Evolutionary conservation across 2,797 vertebrate species (phyloP).

Genomic region (Micropoecilia bifurca): DNA sequence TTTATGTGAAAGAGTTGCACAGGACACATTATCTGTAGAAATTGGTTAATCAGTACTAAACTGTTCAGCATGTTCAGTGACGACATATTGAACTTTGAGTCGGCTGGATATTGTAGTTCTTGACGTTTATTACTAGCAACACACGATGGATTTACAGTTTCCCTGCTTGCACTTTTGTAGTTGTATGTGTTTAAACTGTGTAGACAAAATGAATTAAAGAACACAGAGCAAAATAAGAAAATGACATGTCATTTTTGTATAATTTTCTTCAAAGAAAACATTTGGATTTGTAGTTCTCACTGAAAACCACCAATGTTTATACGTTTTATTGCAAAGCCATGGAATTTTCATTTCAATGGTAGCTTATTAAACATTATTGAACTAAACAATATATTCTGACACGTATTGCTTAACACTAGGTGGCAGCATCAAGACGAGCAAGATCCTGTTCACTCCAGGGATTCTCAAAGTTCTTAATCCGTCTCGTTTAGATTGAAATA

Average conservation of each 20-base stretch:
- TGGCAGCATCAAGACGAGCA: slow-evolving; percentile 52
- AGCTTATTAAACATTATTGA: not conserved
- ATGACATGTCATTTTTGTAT: not conserved
- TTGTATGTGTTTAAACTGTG: not conserved
- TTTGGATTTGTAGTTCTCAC: too few relatives aligned
- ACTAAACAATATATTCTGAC: not conserved
- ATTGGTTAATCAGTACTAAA: slow-evolving; percentile 29
- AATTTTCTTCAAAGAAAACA: not conserved
- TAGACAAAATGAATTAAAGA: not conserved
- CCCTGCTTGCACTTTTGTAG: not conserved
- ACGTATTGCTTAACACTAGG: slow-evolving; percentile 46
- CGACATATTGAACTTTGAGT: not conserved
- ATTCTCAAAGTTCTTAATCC: not conserved
- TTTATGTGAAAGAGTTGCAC: slow-evolving; percentile 16
- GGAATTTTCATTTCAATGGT: not conserved
- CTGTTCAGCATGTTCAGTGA: not conserved
- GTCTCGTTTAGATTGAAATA: not conserved
- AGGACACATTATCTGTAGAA: not conserved
- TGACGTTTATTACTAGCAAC: not conserved
- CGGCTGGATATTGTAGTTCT: not conserved
- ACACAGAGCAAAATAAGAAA: not conserved
- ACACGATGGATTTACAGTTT: not conserved
- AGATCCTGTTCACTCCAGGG: not conserved
- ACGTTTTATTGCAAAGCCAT: not conserved
- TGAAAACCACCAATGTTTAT: not conserved